These are phyloP conservation scores for Hydropsyche tenuis DNA, from an alignment of 1,140 invertebrate species.

Conservation along the genomic window DNA sequence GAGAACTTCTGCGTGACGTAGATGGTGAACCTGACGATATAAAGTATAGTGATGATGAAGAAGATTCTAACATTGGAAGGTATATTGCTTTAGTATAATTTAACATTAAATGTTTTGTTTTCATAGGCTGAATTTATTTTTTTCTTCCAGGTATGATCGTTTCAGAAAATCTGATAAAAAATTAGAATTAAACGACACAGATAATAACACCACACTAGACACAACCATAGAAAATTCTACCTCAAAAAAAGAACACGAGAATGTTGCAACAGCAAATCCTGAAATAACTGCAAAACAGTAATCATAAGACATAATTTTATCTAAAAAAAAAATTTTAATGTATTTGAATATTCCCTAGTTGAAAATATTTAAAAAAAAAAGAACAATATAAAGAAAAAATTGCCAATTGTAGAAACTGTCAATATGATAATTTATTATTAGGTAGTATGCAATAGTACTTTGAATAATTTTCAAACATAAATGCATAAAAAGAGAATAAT, in stretches of 20 bases:
- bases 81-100: slow-evolving; percentile 39
- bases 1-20: slow-evolving; percentile 70
- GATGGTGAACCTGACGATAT: slow-evolving; percentile 60
- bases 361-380: too few species aligned
- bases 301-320: too few species aligned
- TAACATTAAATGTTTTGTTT: neutral
- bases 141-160: slow-evolving; percentile 57
- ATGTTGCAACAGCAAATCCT: neutral
- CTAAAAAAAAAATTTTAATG: too few species aligned
- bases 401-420: too few species aligned
- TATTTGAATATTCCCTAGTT: too few species aligned
- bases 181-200: slow-evolving; percentile 49
- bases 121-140: neutral
- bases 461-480: too few species aligned
- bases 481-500: too few species aligned
- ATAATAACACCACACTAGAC: slow-evolving; percentile 51
- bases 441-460: too few species aligned
- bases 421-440: too few species aligned
- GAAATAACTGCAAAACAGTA: slow-evolving; percentile 28
- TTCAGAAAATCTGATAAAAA: slow-evolving; percentile 62
- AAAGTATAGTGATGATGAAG: slow-evolving; percentile 75
- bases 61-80: slow-evolving; percentile 65
- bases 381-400: too few species aligned
- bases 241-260: neutral
- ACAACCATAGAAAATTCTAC: neutral